Conservation (phyloP, 2,888 invertebrate species). For the Amiota mariae region DNA sequence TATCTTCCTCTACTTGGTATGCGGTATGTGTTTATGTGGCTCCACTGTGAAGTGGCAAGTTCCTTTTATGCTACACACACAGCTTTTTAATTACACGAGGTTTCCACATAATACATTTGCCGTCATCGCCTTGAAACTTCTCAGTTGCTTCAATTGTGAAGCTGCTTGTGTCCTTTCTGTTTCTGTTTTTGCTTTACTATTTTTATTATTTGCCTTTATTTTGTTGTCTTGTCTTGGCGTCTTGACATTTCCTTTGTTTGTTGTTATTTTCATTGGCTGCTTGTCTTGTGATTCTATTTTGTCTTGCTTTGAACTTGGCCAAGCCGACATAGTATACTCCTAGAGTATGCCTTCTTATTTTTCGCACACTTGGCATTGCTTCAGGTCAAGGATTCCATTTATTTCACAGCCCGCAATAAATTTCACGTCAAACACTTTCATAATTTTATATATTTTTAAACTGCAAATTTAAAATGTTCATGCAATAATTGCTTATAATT, state of each 20-base stretch:
- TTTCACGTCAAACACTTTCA: conserved; percentile 12
- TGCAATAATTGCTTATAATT: background rate
- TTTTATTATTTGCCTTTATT: background rate
- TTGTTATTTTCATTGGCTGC: conserved; percentile 2
- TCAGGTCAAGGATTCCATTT: conserved; percentile 57
- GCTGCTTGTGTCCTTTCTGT: conserved; percentile 9
- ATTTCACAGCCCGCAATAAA: conserved; percentile 2
- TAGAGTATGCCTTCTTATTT: conserved; percentile 5
- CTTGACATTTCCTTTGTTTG: conserved; percentile 25
- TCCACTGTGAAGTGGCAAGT: background rate
- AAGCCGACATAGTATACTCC: background rate
- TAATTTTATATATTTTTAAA: background rate
- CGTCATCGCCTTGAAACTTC: conserved; percentile 1
- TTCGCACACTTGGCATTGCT: conserved; percentile 44
- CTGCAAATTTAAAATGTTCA: background rate
- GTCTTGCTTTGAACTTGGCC: conserved; percentile 34
- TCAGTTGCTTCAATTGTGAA: background rate
- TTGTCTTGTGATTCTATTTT: conserved; percentile 11
- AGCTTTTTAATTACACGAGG: too few relatives aligned
- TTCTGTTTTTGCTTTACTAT: conserved; percentile 14
- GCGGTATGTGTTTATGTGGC: background rate
- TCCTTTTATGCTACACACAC: too few relatives aligned
- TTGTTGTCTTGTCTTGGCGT: conserved; percentile 13
- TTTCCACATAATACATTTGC: too few relatives aligned
- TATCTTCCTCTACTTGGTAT: too few relatives aligned